Conservation (phyloP, 2,797 vertebrate genomes). For the Urosaurus nigricauda region DNA sequence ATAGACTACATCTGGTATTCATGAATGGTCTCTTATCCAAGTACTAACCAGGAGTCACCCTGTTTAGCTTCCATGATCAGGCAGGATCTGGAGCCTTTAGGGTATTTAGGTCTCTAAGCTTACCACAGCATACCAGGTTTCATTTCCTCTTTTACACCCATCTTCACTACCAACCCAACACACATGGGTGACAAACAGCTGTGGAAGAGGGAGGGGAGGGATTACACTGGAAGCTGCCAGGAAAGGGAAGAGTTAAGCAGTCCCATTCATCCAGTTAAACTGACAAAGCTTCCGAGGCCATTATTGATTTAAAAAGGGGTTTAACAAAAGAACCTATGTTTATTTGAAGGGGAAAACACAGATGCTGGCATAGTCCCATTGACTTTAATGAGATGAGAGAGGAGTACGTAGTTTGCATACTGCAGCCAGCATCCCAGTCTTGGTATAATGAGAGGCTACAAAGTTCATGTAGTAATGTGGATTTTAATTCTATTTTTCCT, state of each 20-base stretch:
- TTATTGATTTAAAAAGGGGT: neutral
- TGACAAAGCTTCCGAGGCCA: neutral
- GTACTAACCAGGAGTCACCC: too few relatives aligned
- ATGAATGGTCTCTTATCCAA: too few relatives aligned
- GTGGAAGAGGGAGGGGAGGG: too few relatives aligned
- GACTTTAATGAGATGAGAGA: conserved; percentile 6
- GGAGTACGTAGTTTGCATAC: neutral
- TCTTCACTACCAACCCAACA: neutral
- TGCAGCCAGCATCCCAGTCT: neutral
- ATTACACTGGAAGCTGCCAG: neutral
- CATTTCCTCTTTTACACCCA: neutral
- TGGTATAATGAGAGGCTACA: conserved; percentile 55
- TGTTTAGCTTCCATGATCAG: too few relatives aligned
- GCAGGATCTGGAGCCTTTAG: too few relatives aligned
- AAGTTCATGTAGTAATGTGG: conserved; percentile 56
- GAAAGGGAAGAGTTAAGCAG: neutral
- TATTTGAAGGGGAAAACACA: neutral
- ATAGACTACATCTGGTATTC: too few relatives aligned
- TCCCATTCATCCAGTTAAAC: neutral
- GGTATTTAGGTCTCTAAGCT: neutral
- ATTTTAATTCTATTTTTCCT: conserved; percentile 67
- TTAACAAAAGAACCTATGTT: neutral
- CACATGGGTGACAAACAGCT: neutral
- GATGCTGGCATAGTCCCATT: neutral
- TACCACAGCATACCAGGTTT: neutral